Percentiles rank a stretch among this genome's conserved stretches.
phyloP scores from a whole-genome alignment of 2,797 vertebrate genomes.

The Lepilemur ruficaudatus region DNA sequence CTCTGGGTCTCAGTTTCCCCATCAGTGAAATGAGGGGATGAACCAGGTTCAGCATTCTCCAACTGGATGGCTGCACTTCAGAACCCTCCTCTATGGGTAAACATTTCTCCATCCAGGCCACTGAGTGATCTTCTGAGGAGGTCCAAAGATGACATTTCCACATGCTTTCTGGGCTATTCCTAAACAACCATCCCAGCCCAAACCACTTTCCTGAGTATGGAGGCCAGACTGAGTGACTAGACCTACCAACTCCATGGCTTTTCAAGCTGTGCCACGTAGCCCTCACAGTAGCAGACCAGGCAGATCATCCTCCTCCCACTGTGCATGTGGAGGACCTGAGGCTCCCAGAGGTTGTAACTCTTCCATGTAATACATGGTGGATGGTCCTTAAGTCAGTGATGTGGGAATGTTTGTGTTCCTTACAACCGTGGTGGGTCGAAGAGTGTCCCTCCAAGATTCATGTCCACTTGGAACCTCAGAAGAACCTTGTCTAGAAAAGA shows the following conservation, averaged over 20 bases:
- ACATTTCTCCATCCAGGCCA: neutral
- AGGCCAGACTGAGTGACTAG: neutral
- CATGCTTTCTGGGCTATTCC: neutral
- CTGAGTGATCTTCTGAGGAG: neutral
- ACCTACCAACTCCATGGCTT: neutral
- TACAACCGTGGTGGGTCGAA: neutral
- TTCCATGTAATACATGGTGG: accelerated
- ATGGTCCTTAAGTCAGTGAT: neutral
- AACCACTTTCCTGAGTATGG: neutral
- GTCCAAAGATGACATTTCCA: neutral
- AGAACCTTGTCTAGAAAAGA: neutral
- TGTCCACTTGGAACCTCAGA: neutral
- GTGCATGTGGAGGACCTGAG: too few species aligned
- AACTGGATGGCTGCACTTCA: neutral
- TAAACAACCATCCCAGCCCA: neutral
- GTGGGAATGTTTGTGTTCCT: too few species aligned
- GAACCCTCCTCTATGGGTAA: neutral
- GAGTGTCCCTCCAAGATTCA: neutral
- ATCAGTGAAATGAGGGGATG: neutral
- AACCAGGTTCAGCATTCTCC: neutral
- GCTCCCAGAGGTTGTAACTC: neutral
- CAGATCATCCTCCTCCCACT: too few species aligned
- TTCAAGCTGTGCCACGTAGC: neutral
- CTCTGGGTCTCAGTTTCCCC: neutral
- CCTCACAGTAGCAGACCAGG: neutral